Evolutionary conservation across 2,888 invertebrate genomes (phyloP), one percentile per base, ranked within the genome.

Genomic region (Metalampra italica): DNA sequence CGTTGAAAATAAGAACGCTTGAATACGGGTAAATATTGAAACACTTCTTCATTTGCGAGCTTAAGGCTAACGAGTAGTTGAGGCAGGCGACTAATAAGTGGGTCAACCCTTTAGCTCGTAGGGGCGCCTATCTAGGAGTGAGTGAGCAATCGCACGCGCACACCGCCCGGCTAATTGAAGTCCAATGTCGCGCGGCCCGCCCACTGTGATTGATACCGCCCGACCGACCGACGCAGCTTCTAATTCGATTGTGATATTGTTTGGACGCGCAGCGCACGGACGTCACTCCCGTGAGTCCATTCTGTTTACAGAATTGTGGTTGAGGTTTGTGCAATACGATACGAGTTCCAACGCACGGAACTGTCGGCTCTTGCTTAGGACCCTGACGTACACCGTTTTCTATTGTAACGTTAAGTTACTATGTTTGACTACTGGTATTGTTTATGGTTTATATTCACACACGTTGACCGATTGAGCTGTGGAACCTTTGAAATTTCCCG

Each of bases 201-300:
- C 86, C 82, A 81, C 82, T 78, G 82, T 85, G 88, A 87, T 87
- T 86, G 85, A 87, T 87, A 85, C 84, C 80, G 76, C 76, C 79
- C 80, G 64, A 63, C 66, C 75, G 75, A 71, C 71, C 73, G 68
- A 69, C 69, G 66, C 71, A 68, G 77, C 76, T 73, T 82, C 82
- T 83, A 85, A 86, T 85, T 82, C 80, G 80, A 84, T 84, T 82
- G 79, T 80, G 72, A 81, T 80, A 82, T 78, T 82, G 82, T 84
- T 82, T 81, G 75, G 71, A 73, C 75, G 75, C 73, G 61, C 71
- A 64, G 75, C 73, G 61, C 71, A 64, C 68, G 69, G 64, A 71
- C 75, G 72, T 79, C 77, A 76, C 74, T 70, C 69, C 69, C 66
- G 61, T 66, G 64, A 65, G 70, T 64, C 30, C 11, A 12, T 30